Evolutionary conservation across 1,140 invertebrate genomes (phyloP).

Genomic region (Drosophila gunungcola): DNA sequence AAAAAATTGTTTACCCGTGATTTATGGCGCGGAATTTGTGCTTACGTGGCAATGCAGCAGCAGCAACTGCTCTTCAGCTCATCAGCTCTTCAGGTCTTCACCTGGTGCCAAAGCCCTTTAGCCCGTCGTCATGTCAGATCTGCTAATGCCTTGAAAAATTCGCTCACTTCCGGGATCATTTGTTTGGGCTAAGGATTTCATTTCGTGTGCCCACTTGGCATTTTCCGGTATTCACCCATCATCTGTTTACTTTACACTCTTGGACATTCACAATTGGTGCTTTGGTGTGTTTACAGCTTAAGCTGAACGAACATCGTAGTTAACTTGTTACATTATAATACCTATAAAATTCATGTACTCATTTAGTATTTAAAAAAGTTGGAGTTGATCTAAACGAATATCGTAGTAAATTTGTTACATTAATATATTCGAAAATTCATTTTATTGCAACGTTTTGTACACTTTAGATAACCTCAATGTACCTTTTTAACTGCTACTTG

Average conservation of each 20-base stretch:
- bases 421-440: constrained; percentile 9
- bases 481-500: no score
- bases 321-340: neutral
- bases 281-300: neutral
- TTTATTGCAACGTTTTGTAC: neutral
- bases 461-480: no score
- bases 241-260: neutral
- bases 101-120: constrained; percentile 40
- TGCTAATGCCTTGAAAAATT: constrained; percentile 46
- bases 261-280: constrained; percentile 2
- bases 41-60: constrained; percentile 55
- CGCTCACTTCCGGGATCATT: constrained; percentile 29
- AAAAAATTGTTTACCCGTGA: constrained; percentile 70
- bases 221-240: constrained; percentile 21
- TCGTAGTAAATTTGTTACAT: no score
- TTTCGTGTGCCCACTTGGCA: constrained; percentile 9
- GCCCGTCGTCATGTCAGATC: constrained; percentile 37
- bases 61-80: neutral
- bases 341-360: no score
- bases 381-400: no score
- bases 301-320: neutral
- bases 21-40: constrained; percentile 78
- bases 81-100: constrained; percentile 4
- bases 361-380: no score
- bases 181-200: constrained; percentile 35